Percentiles rank a stretch among this genome's conserved stretches.
Evolutionary conservation across 2,797 vertebrate species (phyloP).

Genomic region (Enteromius thamalakanensis): DNA sequence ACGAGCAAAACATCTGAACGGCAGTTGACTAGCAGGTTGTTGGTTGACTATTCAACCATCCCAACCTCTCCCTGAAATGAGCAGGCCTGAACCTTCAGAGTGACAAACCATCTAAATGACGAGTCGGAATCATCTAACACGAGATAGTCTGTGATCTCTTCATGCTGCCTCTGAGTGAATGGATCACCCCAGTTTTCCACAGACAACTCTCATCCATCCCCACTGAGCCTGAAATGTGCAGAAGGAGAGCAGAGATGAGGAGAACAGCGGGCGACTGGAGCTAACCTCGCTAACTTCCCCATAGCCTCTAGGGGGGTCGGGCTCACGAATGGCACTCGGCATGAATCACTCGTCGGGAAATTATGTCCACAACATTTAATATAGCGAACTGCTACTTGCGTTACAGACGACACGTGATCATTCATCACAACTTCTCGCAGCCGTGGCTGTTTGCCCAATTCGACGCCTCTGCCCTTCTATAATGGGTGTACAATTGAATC

Average conservation of each 20-base stretch:
- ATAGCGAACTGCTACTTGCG: slow-evolving; percentile 79
- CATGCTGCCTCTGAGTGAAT: slow-evolving; percentile 50
- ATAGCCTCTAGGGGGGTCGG: slow-evolving; percentile 54
- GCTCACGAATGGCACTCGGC: slow-evolving; percentile 69
- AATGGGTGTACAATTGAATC: slow-evolving; percentile 93
- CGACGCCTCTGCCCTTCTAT: slow-evolving; percentile 73
- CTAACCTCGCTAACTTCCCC: slow-evolving; percentile 55
- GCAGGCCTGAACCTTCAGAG: background rate
- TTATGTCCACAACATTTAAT: slow-evolving; percentile 82
- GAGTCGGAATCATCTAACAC: background rate
- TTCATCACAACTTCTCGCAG: slow-evolving; percentile 74
- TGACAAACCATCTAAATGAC: slow-evolving; percentile 4
- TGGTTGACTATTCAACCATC: background rate
- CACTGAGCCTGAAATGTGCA: slow-evolving; percentile 53
- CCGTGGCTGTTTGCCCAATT: slow-evolving; percentile 39
- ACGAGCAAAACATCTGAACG: background rate
- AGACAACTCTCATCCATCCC: slow-evolving; percentile 58
- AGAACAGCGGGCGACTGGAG: slow-evolving; percentile 48
- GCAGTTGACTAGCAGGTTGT: background rate
- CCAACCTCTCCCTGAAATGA: background rate
- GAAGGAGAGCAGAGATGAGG: slow-evolving; percentile 59
- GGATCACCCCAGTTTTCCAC: slow-evolving; percentile 54
- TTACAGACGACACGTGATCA: slow-evolving; percentile 78
- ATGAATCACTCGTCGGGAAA: slow-evolving; percentile 82
- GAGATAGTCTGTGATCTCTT: slow-evolving; percentile 37